Conservation (phyloP, 2,888 invertebrate species). For the Nephrotoma flavescens region DNA sequence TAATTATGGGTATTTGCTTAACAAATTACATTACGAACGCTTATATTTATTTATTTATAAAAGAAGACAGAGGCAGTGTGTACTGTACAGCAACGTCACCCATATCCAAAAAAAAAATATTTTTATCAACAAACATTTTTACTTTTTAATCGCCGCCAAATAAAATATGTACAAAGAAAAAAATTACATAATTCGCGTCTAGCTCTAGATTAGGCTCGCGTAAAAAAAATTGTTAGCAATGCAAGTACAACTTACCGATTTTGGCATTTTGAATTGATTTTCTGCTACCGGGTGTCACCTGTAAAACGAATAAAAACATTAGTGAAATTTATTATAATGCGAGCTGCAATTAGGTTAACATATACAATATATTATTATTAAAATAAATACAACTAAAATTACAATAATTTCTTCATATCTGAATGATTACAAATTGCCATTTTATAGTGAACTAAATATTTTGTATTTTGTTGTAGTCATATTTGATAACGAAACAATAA, state of each 20-base stretch:
- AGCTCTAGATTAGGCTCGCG: background rate
- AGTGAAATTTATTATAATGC: background rate
- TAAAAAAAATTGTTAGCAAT: background rate
- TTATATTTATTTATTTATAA: background rate
- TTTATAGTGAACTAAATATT: background rate
- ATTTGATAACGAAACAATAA: background rate
- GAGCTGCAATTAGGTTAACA: background rate
- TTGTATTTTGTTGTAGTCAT: background rate
- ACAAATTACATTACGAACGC: background rate
- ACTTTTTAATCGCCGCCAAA: background rate
- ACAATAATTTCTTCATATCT: background rate
- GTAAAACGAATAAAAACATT: background rate
- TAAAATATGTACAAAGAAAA: background rate
- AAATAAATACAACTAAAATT: background rate
- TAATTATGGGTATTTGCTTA: background rate
- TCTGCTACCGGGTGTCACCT: background rate
- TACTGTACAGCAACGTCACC: background rate
- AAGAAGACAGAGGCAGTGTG: background rate
- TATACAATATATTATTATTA: background rate
- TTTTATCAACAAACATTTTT: background rate
- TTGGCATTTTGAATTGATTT: conserved; percentile 1
- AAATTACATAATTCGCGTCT: background rate
- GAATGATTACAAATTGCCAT: background rate
- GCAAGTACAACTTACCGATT: background rate
- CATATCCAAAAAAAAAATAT: background rate